Evolutionary conservation across 2,888 invertebrate species (phyloP).

Genomic region (Philereme transversata): DNA sequence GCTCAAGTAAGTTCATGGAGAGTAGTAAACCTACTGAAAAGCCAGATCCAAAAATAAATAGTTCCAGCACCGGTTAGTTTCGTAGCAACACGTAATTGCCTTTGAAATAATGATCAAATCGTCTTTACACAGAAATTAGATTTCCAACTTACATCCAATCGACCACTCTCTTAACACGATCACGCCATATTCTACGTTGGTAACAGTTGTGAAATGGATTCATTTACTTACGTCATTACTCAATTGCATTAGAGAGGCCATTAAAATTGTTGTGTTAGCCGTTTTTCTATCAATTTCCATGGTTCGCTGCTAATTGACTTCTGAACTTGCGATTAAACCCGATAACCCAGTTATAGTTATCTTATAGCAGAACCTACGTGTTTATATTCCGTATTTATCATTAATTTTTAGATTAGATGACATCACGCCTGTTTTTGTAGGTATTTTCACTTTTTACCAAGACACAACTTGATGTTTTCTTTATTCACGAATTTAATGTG

Average conservation of each 20-base stretch:
- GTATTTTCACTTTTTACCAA: too few relatives aligned
- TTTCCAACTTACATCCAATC: background rate
- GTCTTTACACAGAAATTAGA: background rate
- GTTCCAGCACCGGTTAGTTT: constrained; percentile 4
- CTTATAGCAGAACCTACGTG: constrained; percentile 16
- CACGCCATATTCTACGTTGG: constrained; percentile 27
- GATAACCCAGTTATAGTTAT: constrained; percentile 37
- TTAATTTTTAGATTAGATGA: too few relatives aligned
- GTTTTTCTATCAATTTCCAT: constrained; percentile 42
- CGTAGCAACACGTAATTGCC: background rate
- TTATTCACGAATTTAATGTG: too few relatives aligned
- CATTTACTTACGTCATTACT: constrained; percentile 56
- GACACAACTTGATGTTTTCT: too few relatives aligned
- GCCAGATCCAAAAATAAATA: background rate
- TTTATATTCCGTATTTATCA: background rate
- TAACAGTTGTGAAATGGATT: constrained; percentile 49
- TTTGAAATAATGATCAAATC: background rate
- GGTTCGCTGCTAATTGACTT: constrained; percentile 24
- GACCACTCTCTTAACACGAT: constrained; percentile 14
- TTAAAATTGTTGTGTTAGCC: constrained; percentile 51
- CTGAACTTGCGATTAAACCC: constrained; percentile 24
- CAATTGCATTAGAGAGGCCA: constrained; percentile 65
- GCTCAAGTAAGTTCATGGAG: constrained; percentile 14
- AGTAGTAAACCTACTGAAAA: constrained; percentile 3
- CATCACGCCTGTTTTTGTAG: too few relatives aligned